These are phyloP conservation scores for Pipra filicauda DNA, from an alignment of 2,113 vertebrate species.

Conservation along the genomic window DNA sequence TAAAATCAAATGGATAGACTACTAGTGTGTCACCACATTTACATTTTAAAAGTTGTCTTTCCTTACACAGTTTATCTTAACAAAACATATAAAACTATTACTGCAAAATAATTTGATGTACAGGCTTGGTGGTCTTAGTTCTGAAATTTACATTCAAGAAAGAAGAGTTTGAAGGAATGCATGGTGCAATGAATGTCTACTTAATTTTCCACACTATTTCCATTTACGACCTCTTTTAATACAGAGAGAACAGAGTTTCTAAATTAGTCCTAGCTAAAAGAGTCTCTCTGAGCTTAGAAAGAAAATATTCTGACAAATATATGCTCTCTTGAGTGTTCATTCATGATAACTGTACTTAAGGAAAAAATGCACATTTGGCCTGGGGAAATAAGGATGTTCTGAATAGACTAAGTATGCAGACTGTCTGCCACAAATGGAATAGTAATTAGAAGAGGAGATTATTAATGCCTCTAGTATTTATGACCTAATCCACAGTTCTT, in stretches of 20 bases:
- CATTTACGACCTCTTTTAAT: neutral
- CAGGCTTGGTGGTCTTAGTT: neutral
- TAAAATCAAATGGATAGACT: neutral
- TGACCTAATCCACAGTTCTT: constrained; percentile 62
- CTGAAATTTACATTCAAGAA: neutral
- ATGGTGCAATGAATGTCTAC: neutral
- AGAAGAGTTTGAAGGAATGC: neutral
- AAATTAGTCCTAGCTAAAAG: constrained; percentile 1
- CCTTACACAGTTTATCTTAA: neutral
- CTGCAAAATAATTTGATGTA: neutral
- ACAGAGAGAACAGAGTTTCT: constrained; percentile 9
- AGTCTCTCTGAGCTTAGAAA: constrained; percentile 43
- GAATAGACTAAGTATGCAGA: constrained; percentile 54
- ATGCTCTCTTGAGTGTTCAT: constrained; percentile 46
- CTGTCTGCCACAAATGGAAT: constrained; percentile 17
- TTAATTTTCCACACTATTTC: neutral
- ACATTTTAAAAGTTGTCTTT: neutral
- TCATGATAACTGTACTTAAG: constrained; percentile 48
- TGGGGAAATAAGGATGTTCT: constrained; percentile 33
- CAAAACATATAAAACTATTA: neutral
- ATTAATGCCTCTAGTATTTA: constrained; percentile 54
- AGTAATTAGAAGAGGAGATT: constrained; percentile 51
- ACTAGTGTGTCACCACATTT: neutral
- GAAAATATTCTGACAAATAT: constrained; percentile 32
- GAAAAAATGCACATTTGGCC: constrained; percentile 50